Base-by-base conservation (phyloP, 2,888 invertebrate species). In the Steinernema hermaphroditum region DNA sequence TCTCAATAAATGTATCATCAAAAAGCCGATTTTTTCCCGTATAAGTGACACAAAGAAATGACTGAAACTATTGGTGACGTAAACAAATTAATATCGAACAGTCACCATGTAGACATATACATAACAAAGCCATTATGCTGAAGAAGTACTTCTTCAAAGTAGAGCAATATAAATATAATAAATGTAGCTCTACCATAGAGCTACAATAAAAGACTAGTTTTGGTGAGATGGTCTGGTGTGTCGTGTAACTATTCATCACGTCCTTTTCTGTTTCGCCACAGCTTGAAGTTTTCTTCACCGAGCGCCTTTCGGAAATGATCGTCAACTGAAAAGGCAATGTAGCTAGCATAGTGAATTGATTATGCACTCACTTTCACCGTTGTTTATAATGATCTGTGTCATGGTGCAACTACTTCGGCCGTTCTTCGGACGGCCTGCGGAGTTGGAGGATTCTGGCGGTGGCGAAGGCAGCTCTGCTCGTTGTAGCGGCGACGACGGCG, bases 231-330 rank as follows among this genome's bases (percentile, higher is more conserved):
- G n/a, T n/a, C 6, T 16, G 22, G n/a, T n/a, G 46, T 16, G 16
- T 9, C 16, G 22, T 8, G 16, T 1, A 32, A 32, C 27, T n/a
- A 62, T 16, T 62, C 62, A n/a, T 62, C 62, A 32, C 62, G 62
- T 24, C 62, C 32, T 16, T 62, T 62, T 62, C 32, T 22, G 32
- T 19, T 62, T 9, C 62, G 62, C 62, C 62, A 72, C 32, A 71
- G 24, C 22, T 71, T 72, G 29, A 68, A 62, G 2, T 54, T 46
- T 68, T 75, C 73, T 29, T 75, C 75, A 24, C 75, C 76, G n/a
- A 76, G 41, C 8, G 76, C 72, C 19, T 70, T 62, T n/a, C 76
- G 73, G 44, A 76, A 76, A 44, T 76, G 76, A 46, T 78, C 71
- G 69, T 76, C 76, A 22, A 76, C 76, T 75, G 68, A 75, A 77